phyloP scores from a whole-genome alignment of 2,113 vertebrate genomes.

The Rhea americana region DNA sequence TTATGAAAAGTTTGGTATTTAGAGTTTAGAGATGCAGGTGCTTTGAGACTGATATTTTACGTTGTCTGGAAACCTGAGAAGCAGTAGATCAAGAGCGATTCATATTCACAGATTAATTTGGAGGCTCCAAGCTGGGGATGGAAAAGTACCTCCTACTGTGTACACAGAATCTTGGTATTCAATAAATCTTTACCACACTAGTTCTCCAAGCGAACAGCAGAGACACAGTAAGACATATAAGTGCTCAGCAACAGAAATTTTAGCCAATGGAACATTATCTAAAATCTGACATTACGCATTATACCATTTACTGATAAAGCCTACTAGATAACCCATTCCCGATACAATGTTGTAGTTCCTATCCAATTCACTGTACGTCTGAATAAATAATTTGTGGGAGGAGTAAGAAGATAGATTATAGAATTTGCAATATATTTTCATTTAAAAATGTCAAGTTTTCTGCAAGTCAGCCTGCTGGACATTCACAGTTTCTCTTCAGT shows the following conservation, averaged over 20 bases:
- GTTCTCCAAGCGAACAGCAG: background rate
- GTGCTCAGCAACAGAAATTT: slow-evolving; percentile 1
- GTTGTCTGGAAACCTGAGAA: slow-evolving; percentile 36
- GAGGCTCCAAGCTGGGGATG: background rate
- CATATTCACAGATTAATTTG: background rate
- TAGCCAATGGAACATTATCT: background rate
- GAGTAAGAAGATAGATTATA: slow-evolving; percentile 6
- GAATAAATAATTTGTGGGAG: slow-evolving; percentile 37
- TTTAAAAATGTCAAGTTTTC: slow-evolving; percentile 43
- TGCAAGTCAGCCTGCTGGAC: slow-evolving; percentile 17
- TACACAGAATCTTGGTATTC: background rate
- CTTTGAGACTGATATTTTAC: slow-evolving; percentile 37
- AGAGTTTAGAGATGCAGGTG: slow-evolving; percentile 28
- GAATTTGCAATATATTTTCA: slow-evolving; percentile 52
- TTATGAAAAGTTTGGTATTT: slow-evolving; percentile 55
- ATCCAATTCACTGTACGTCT: slow-evolving; percentile 30
- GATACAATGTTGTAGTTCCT: background rate
- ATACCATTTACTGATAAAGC: slow-evolving; percentile 17
- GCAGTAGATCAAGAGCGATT: background rate
- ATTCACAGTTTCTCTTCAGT: slow-evolving; percentile 11
- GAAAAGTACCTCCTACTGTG: background rate
- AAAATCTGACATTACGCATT: slow-evolving; percentile 16
- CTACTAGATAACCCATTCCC: background rate
- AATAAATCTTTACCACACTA: background rate
- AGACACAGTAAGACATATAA: background rate